phyloP scores from a whole-genome alignment of 2,113 vertebrate genomes.

The Ornithorhynchus anatinus region DNA sequence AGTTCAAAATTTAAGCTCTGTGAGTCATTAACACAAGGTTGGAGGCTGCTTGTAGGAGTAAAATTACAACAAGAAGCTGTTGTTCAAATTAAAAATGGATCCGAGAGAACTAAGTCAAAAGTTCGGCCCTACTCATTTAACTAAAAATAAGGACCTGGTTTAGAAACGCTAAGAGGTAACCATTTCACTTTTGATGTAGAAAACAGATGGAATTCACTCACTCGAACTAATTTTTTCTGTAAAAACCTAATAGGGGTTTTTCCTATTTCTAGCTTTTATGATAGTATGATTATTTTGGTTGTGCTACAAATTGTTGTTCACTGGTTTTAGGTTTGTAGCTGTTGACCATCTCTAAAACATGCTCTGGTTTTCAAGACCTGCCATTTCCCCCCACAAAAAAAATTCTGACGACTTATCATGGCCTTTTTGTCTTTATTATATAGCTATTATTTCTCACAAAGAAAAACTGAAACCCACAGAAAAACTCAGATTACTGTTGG shows the following conservation, averaged over 20 bases:
- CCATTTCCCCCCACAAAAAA: too few relatives aligned
- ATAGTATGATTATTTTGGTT: neutral
- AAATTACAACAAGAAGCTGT: neutral
- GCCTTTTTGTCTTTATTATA: too few relatives aligned
- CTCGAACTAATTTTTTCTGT: rapidly evolving
- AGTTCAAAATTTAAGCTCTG: conserved; percentile 54
- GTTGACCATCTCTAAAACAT: too few relatives aligned
- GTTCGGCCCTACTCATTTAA: neutral
- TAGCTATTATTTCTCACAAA: too few relatives aligned
- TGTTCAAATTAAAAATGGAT: neutral
- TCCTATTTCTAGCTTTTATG: too few relatives aligned
- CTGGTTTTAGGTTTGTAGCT: too few relatives aligned
- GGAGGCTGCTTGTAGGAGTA: neutral
- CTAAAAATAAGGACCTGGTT: neutral
- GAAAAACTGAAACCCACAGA: too few relatives aligned
- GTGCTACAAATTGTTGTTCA: neutral
- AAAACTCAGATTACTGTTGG: too few relatives aligned
- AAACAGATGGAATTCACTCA: neutral
- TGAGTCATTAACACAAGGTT: conserved; percentile 16
- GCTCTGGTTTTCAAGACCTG: too few relatives aligned
- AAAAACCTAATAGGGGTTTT: neutral
- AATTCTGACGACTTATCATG: too few relatives aligned
- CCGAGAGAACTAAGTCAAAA: neutral
- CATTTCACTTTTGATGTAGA: rapidly evolving
- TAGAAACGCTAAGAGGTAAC: neutral